phyloP scores from a whole-genome alignment of 2,797 vertebrate species.

The Coccyzus lansbergi region DNA sequence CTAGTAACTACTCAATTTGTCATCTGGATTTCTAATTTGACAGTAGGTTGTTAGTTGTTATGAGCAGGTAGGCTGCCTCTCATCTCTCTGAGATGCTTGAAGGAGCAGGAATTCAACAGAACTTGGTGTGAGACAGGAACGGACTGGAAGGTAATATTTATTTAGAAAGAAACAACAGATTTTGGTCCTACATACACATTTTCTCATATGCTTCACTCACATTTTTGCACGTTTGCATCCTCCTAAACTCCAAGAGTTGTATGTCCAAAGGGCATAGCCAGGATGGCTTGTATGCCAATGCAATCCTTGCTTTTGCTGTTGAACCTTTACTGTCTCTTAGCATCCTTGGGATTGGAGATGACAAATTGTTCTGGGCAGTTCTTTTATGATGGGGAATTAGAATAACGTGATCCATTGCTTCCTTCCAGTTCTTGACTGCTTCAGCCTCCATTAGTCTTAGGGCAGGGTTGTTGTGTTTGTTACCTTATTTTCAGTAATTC shows the following conservation, averaged over 20 bases:
- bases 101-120: neutral
- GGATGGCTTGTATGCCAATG: neutral
- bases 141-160: neutral
- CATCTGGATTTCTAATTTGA: neutral
- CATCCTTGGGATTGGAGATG: neutral
- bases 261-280: fast-evolving
- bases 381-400: neutral
- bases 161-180: neutral
- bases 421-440: neutral
- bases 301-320: fast-evolving
- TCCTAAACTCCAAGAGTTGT: neutral
- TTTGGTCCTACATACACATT: neutral
- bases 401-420: neutral
- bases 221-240: neutral
- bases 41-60: no score
- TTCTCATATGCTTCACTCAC: neutral
- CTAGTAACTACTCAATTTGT: no score
- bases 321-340: neutral
- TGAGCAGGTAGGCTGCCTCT: neutral
- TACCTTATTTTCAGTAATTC: neutral
- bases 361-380: neutral
- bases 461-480: neutral
- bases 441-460: neutral
- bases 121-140: neutral
- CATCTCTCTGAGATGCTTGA: neutral